Evolutionary conservation across 2,113 vertebrate genomes (phyloP).

Genomic region (Zosterops lateralis): DNA sequence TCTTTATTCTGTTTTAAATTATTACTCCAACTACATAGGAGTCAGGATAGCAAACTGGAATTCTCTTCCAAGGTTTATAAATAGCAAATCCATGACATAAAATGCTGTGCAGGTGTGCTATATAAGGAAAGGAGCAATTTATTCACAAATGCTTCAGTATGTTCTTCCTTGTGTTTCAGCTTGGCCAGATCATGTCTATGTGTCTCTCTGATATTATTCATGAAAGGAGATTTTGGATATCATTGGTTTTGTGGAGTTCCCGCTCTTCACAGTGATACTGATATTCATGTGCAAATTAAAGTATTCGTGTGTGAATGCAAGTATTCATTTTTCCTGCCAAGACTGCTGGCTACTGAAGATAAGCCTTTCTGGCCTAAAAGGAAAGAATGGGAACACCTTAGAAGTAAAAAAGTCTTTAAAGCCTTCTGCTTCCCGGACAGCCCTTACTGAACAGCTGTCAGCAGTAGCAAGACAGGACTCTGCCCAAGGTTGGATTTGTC

Average conservation of each 20-base stretch:
- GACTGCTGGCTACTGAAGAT: background rate
- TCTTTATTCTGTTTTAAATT: background rate
- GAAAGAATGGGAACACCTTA: background rate
- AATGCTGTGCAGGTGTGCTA: background rate
- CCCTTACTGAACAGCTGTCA: background rate
- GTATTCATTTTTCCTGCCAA: background rate
- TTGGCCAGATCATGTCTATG: background rate
- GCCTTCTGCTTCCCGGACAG: background rate
- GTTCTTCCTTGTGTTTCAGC: background rate
- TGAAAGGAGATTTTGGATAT: background rate
- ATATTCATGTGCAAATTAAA: background rate
- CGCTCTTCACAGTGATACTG: background rate
- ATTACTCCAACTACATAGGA: background rate
- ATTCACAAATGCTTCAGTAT: background rate
- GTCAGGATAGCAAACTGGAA: background rate
- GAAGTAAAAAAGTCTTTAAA: background rate
- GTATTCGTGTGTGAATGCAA: background rate
- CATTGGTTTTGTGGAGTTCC: background rate
- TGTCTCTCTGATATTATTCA: background rate
- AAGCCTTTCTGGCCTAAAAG: background rate
- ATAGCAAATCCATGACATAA: background rate
- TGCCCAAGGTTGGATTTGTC: background rate
- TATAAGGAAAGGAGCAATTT: background rate
- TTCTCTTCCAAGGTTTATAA: slow-evolving; percentile 3
- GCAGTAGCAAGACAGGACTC: background rate